Conservation (phyloP, 2,888 invertebrate species). For the Cryptocephalus primarius region DNA sequence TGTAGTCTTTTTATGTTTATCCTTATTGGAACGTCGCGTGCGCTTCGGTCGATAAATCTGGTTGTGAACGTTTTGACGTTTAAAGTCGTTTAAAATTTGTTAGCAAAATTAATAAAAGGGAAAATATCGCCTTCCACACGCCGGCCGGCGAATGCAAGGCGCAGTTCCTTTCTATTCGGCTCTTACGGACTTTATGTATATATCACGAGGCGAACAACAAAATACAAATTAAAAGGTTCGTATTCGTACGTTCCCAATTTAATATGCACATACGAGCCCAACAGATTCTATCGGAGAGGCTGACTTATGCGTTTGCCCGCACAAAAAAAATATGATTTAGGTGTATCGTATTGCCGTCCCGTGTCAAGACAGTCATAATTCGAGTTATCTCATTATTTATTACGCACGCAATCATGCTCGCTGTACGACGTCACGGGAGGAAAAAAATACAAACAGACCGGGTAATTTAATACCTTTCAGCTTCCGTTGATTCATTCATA, state of each 20-base stretch:
- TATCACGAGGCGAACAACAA: slow-evolving; percentile 7
- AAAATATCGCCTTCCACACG: no score
- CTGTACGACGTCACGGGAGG: not conserved
- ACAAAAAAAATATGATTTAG: slow-evolving; percentile 27
- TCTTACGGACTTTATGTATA: no score
- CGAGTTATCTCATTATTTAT: slow-evolving; percentile 33
- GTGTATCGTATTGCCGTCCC: slow-evolving; percentile 30
- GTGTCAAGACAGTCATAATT: slow-evolving; percentile 33
- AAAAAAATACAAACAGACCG: slow-evolving; percentile 10
- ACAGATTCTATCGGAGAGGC: slow-evolving; percentile 24
- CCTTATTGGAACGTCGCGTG: no score
- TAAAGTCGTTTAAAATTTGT: no score
- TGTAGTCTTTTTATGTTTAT: no score
- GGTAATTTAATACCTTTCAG: slow-evolving; percentile 22
- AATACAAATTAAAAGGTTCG: slow-evolving; percentile 10
- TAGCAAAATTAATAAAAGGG: no score
- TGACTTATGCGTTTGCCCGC: slow-evolving; percentile 19
- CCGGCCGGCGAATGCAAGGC: no score
- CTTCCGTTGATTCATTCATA: slow-evolving; percentile 15
- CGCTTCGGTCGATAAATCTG: no score
- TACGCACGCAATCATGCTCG: slow-evolving; percentile 19
- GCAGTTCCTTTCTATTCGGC: no score
- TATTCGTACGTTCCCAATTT: slow-evolving; percentile 3
- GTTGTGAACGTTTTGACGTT: no score
- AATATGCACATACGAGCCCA: slow-evolving; percentile 6